Base-by-base conservation (phyloP, 2,888 invertebrate genomes). In the Eumacrocentrus americanus region DNA sequence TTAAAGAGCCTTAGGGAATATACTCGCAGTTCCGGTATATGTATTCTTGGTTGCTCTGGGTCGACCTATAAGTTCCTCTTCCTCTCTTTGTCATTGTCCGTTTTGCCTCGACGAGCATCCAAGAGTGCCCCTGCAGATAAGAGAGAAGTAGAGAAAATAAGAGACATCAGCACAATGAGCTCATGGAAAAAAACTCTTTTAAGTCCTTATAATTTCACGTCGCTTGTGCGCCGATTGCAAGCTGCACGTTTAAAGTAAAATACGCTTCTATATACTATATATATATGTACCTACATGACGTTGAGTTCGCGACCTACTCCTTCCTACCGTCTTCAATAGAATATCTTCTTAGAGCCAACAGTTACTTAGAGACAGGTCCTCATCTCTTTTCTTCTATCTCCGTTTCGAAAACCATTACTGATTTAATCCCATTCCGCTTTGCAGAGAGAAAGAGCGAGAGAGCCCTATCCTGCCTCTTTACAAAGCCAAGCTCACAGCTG, bases 31-130 rank as follows among this genome's bases (percentile, higher is more conserved):
- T n/a, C n/a, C n/a, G n/a, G n/a, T n/a, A n/a, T n/a, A n/a, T n/a
- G n/a, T n/a, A n/a, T n/a, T n/a, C n/a, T n/a, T n/a, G n/a, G n/a
- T n/a, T n/a, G n/a, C n/a, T n/a, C n/a, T n/a, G n/a, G n/a, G n/a
- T n/a, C n/a, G n/a, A n/a, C n/a, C n/a, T n/a, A n/a, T n/a, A n/a
- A n/a, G n/a, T n/a, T n/a, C n/a, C 70, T 70, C 70, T 29, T 29
- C 29, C 5, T 29, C 65, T 71, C 67, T 70, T 73, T 73, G 71
- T 72, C 72, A 68, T 72, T 70, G 71, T 69, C 69, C 65, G 58
- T 58, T 63, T 60, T 60, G 50, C 37, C 54, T 62, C 47, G 35
- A 53, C 60, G 66, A 64, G 54, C 55, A 34, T 40, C 34, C 52
- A 53, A 53, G 42, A 55, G 46, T 29, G 51, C 47, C 5, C 53